Percentiles rank a stretch among this genome's conserved stretches.
phyloP scores from a whole-genome alignment of 2,888 invertebrate species.

The Hemicrepidius hirtus region DNA sequence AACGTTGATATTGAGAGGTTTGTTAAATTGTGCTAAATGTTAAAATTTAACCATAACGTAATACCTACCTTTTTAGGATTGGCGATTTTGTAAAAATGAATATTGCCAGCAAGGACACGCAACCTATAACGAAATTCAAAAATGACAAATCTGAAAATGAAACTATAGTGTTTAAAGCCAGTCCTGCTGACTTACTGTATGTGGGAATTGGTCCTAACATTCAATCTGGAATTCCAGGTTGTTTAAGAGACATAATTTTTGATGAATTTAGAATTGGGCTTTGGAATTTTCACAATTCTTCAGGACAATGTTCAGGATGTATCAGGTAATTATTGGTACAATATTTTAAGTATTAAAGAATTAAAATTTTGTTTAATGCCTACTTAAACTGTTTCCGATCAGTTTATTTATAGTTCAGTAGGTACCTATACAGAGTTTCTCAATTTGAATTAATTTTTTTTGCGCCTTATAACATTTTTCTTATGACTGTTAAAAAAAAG shows the following conservation, averaged over 20 bases:
- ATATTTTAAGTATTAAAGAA: no score
- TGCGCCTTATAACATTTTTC: no score
- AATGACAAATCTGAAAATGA: constrained; percentile 21
- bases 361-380: no score
- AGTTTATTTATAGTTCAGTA: no score
- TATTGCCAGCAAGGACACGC: constrained; percentile 28
- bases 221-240: constrained; percentile 80
- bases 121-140: neutral
- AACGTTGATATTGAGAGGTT: constrained; percentile 61
- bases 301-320: constrained; percentile 71
- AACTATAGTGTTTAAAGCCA: constrained; percentile 50
- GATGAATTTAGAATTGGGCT: constrained; percentile 88
- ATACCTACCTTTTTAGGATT: constrained; percentile 33
- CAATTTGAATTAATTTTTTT: no score
- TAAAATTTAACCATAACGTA: no score
- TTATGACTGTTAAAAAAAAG: no score
- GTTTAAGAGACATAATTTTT: constrained; percentile 85
- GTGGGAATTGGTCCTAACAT: constrained; percentile 63
- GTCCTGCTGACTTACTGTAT: constrained; percentile 51
- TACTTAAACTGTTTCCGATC: no score
- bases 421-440: no score
- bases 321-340: constrained; percentile 59
- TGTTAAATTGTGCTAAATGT: constrained; percentile 20
- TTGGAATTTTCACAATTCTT: constrained; percentile 88
- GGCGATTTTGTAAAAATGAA: constrained; percentile 35